Evolutionary conservation across 2,797 vertebrate species (phyloP).

Genomic region (Poeciliopsis presidionis): DNA sequence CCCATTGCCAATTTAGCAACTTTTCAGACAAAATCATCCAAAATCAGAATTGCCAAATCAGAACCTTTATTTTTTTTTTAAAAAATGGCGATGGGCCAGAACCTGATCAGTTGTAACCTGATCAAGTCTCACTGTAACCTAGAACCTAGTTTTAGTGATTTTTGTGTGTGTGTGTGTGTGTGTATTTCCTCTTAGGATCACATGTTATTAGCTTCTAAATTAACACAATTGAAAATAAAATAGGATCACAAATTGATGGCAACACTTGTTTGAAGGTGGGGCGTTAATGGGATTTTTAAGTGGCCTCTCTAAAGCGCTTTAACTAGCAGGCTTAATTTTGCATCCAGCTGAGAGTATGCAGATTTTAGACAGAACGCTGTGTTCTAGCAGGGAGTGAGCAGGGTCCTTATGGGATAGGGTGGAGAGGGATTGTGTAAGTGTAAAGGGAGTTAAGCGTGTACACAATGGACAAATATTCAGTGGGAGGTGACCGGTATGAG

Average conservation of each 20-base stretch:
- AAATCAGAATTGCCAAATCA: no score
- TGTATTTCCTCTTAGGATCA: neutral
- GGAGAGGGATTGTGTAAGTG: constrained; percentile 14
- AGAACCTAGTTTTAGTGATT: neutral
- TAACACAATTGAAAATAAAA: neutral
- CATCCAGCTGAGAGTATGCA: neutral
- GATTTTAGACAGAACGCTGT: constrained; percentile 9
- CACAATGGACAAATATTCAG: constrained; percentile 10
- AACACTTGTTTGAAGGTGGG: neutral
- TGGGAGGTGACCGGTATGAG: constrained; percentile 5
- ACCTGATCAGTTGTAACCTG: no score
- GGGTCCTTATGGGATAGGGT: constrained; percentile 16
- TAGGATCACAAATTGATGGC: neutral
- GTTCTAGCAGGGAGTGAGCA: constrained; percentile 15
- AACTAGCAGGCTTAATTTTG: neutral
- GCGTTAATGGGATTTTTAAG: neutral
- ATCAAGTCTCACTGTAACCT: neutral
- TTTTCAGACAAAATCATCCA: no score
- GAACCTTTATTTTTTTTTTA: no score
- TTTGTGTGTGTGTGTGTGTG: no score
- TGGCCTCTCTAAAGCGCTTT: neutral
- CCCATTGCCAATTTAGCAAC: no score
- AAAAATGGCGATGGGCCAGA: no score
- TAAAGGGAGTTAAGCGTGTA: neutral
- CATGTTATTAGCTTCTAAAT: neutral